A percentile compares a stretch with the other conserved stretches of the same genome.
Evolutionary conservation across 2,888 invertebrate genomes (phyloP).

Genomic region (Eubasilissa splendida): DNA sequence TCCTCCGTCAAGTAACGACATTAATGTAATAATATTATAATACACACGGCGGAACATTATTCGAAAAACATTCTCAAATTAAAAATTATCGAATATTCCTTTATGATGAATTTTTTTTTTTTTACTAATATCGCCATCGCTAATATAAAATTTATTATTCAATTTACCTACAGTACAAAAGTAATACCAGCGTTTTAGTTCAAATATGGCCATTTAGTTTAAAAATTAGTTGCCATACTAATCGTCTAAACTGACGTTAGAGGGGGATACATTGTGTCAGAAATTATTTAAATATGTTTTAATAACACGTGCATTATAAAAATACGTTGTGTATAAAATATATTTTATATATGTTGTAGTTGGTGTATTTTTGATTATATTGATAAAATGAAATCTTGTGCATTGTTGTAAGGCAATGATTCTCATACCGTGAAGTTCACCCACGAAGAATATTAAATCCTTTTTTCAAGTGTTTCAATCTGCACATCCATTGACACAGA

Average conservation of each 20-base stretch:
- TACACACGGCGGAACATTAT: not conserved
- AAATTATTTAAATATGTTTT: too few relatives aligned
- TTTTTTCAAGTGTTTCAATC: too few relatives aligned
- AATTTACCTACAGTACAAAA: conserved; percentile 30
- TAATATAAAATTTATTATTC: conserved; percentile 7
- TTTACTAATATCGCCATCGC: conserved; percentile 1
- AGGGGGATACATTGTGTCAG: not conserved
- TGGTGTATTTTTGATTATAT: too few relatives aligned
- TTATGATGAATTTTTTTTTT: not conserved
- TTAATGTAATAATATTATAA: not conserved
- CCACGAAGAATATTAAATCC: too few relatives aligned
- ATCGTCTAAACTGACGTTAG: conserved; percentile 5
- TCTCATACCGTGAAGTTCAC: too few relatives aligned
- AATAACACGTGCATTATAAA: too few relatives aligned
- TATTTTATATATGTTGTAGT: too few relatives aligned
- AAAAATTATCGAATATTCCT: too few relatives aligned
- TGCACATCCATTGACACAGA: too few relatives aligned
- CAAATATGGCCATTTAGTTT: conserved; percentile 8
- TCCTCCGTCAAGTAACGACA: not conserved
- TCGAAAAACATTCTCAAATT: conserved; percentile 3
- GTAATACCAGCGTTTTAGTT: conserved; percentile 19
- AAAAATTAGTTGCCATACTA: conserved; percentile 36
- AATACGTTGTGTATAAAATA: too few relatives aligned
- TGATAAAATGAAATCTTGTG: too few relatives aligned
- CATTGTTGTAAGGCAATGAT: too few relatives aligned